A percentile compares a stretch with the other conserved stretches of the same genome.
phyloP scores from a whole-genome alignment of 2,888 invertebrate species.

The Drosophila paramelanica region DNA sequence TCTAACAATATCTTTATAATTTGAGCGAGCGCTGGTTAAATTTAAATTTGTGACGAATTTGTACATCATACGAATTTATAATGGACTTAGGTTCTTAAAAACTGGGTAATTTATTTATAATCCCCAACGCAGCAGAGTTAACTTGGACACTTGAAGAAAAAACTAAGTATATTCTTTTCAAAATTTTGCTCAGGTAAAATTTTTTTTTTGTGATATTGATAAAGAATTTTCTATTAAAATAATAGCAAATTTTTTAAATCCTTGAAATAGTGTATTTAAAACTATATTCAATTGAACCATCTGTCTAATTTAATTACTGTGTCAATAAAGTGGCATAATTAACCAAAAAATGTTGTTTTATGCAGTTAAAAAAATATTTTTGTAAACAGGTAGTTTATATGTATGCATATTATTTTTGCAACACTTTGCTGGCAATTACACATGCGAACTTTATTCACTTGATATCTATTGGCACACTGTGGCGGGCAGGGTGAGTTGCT shows the following conservation, averaged over 20 bases:
- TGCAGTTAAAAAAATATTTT: no score
- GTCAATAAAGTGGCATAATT: not conserved
- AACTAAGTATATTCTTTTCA: no score
- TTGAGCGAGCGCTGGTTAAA: not conserved
- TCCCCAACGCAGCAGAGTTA: not conserved
- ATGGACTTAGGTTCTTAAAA: not conserved
- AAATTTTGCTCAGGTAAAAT: no score
- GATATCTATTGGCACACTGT: conserved; percentile 53
- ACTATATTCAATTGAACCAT: not conserved
- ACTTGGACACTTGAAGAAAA: no score
- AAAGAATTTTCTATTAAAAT: no score
- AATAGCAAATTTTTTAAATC: no score
- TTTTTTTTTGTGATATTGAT: no score
- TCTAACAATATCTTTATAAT: not conserved
- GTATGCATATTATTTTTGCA: not conserved
- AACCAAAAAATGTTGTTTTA: not conserved
- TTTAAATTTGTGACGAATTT: not conserved
- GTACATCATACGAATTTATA: not conserved
- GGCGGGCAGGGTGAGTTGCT: conserved; percentile 42
- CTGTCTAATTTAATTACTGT: not conserved
- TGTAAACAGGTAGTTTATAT: no score
- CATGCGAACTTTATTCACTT: not conserved
- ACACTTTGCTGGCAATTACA: conserved; percentile 7
- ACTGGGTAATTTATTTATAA: not conserved
- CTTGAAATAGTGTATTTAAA: no score